phyloP scores from a whole-genome alignment of 2,113 vertebrate genomes.

The Tursiops truncatus region DNA sequence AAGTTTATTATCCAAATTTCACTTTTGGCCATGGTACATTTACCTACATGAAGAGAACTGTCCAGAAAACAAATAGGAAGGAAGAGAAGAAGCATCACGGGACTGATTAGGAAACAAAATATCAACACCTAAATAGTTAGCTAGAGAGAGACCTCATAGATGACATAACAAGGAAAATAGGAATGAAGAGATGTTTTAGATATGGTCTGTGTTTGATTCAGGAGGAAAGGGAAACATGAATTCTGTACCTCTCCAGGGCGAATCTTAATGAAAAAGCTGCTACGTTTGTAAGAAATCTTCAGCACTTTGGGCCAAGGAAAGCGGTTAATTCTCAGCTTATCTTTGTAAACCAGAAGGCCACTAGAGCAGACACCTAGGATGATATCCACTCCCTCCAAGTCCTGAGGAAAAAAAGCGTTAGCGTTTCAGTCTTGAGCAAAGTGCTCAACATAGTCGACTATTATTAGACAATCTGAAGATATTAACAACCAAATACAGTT shows the following conservation, averaged over 20 bases:
- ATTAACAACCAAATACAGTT: not conserved
- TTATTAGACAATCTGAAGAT: slow-evolving; percentile 10
- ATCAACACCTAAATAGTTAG: not conserved
- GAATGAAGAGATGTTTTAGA: not conserved
- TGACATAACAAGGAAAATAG: not conserved
- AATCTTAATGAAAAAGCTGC: slow-evolving; percentile 99
- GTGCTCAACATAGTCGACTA: not conserved
- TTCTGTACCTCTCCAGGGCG: slow-evolving; percentile 93
- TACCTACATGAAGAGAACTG: slow-evolving; percentile 24
- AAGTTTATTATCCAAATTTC: slow-evolving; percentile 39
- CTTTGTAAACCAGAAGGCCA: slow-evolving; percentile 98
- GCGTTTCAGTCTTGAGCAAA: slow-evolving; percentile 31
- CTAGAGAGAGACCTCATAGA: not conserved
- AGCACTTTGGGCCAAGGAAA: slow-evolving; percentile 99
- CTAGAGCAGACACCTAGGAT: slow-evolving; percentile 96
- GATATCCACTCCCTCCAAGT: slow-evolving; percentile 97
- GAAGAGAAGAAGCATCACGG: not conserved
- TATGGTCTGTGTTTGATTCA: not conserved
- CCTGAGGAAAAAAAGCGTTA: slow-evolving; percentile 83
- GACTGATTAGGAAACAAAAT: slow-evolving; percentile 14
- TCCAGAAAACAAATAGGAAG: slow-evolving; percentile 21
- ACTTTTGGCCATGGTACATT: not conserved
- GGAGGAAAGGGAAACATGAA: not conserved
- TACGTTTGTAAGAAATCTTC: slow-evolving; percentile 98
- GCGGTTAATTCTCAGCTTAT: slow-evolving; percentile 98